Evolutionary conservation across 2,113 vertebrate genomes (phyloP).

Genomic region (Nothoprocta perdicaria): DNA sequence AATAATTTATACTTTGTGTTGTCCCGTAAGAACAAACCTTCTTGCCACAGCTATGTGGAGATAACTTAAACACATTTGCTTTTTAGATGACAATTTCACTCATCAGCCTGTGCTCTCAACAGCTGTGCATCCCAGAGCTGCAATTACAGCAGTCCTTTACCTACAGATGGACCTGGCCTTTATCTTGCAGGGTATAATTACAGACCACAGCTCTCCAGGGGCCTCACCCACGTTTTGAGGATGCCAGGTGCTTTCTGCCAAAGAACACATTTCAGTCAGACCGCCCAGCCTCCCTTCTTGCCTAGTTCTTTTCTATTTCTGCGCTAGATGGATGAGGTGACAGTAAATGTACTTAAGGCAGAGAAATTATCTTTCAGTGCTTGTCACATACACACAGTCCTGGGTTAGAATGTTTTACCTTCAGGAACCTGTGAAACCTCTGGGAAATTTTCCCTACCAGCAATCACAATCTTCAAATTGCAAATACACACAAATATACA

Average conservation of each 20-base stretch:
- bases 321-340: accelerated
- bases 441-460: neutral
- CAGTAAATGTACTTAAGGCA: neutral
- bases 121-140: neutral
- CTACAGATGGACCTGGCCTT: slow-evolving; percentile 3
- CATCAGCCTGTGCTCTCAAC: neutral
- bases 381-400: neutral
- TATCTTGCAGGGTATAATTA: slow-evolving; percentile 37
- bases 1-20: neutral
- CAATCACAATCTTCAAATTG: neutral
- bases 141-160: neutral
- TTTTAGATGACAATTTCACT: neutral
- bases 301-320: neutral
- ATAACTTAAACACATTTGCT: neutral
- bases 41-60: neutral
- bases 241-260: slow-evolving; percentile 43
- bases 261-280: neutral
- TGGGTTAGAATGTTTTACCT: neutral
- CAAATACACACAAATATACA: no score
- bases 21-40: neutral
- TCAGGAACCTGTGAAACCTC: neutral
- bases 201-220: neutral
- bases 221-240: neutral
- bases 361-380: neutral
- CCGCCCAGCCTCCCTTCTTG: neutral